A percentile compares a stretch with the other conserved stretches of the same genome.
Conservation (phyloP, 2,113 vertebrate species). For the Scomber scombrus region DNA sequence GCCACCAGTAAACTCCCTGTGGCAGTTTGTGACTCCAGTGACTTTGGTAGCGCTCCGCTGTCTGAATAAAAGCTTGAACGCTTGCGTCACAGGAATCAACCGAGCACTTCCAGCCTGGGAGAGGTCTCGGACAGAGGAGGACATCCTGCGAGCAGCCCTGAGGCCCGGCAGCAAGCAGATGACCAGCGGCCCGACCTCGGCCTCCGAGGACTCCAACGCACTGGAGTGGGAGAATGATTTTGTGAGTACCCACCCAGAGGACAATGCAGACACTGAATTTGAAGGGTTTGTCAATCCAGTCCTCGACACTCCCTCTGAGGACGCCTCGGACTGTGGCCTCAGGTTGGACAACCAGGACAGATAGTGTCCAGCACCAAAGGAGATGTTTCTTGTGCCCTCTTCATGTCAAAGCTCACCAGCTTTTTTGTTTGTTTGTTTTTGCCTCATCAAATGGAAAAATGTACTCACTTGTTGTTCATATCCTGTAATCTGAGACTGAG, state of each 20-base stretch:
- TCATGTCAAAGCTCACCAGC: slow-evolving; percentile 67
- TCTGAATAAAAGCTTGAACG: background rate
- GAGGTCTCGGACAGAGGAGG: slow-evolving; percentile 95
- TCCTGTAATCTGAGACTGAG: slow-evolving; percentile 50
- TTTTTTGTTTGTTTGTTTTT: slow-evolving; percentile 8
- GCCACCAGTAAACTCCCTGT: background rate
- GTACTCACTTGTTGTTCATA: slow-evolving; percentile 34
- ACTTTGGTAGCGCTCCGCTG: background rate
- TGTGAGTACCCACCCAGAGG: slow-evolving; percentile 90
- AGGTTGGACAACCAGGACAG: slow-evolving; percentile 85
- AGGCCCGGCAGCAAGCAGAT: slow-evolving; percentile 81
- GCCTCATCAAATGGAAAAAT: slow-evolving; percentile 55
- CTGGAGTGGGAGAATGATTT: slow-evolving; percentile 99
- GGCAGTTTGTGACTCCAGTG: background rate
- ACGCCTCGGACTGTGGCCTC: slow-evolving; percentile 59
- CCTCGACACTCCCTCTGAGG: slow-evolving; percentile 87
- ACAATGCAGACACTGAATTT: slow-evolving; percentile 90
- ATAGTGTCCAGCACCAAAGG: slow-evolving; percentile 79
- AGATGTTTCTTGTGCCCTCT: slow-evolving; percentile 20
- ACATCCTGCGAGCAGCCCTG: slow-evolving; percentile 93
- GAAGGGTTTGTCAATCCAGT: slow-evolving; percentile 95
- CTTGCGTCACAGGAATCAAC: slow-evolving; percentile 88
- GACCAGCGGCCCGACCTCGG: slow-evolving; percentile 89
- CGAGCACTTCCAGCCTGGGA: slow-evolving; percentile 91
- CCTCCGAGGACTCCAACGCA: slow-evolving; percentile 94